Evolutionary conservation across 2,113 vertebrate species (phyloP), one percentile per base, ranked within the genome.

Genomic region (Naja naja): DNA sequence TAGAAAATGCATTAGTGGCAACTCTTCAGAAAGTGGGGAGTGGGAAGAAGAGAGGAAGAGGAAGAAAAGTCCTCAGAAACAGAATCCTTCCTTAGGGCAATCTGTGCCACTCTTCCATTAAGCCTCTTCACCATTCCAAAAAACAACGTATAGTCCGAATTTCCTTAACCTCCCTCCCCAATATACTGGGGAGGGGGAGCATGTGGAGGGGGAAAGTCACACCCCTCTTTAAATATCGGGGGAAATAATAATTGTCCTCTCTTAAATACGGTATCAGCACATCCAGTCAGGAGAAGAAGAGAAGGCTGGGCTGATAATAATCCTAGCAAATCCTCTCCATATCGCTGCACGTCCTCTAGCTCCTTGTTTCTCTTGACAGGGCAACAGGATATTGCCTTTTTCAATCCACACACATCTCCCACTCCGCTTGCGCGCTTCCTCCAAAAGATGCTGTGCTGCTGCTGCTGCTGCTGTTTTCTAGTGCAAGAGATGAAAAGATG

Each of bases 311-410:
- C 96, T 87, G 56, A 25, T 90, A 93, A 95, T 95, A 95, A 95
- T 95, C 95, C 96, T 94, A 94, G 95, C 96, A 95, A 95, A 97
- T 94, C 95, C 96, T 95, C 87, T 95, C 96, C 97, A 97, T 98
- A 96, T 93, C 96, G 91, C 96, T 89, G 49, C 86, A 93, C 88
- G 95, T 92, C 96, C 92, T 94, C 93, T 88, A 91, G 47, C 96
- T 90, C 91, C 94, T 58, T 93, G 95, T 56, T 93, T 90, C 96
- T 92, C 94, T 95, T 87, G 90, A 39, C 49, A 85, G 91, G 94
- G 95, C 6, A 89, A 53, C 74, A 92, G 30, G 69, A 64, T 90
- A 89, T 92, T 22, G 34, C 34, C 34, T 43, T 81, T 81, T 43
- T 81, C 74, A 81, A 81, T 81, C 74, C 34, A 81, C 94, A 95